Percentiles rank a stretch among this genome's conserved stretches.
phyloP scores from a whole-genome alignment of 2,113 vertebrate genomes.

The Tonatia bakeri region DNA sequence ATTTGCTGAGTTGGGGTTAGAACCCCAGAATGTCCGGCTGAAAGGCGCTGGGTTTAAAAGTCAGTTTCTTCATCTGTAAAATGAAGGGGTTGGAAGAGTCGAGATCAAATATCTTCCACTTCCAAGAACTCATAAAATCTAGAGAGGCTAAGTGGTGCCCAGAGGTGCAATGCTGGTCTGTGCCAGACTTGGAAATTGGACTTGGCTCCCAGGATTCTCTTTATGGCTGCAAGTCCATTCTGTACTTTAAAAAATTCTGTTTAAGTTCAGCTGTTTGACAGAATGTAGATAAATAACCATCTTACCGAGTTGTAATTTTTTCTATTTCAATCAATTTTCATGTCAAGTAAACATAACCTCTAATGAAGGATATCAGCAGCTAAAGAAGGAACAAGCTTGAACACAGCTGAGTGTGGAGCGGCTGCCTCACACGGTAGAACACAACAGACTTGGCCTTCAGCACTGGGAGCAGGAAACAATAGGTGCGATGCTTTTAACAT shows the following conservation, averaged over 20 bases:
- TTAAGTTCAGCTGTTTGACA: neutral
- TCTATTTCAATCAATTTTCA: neutral
- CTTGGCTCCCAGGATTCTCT: neutral
- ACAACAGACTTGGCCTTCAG: neutral
- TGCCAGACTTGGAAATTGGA: neutral
- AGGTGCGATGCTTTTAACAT: neutral
- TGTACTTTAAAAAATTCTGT: neutral
- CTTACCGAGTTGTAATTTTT: neutral
- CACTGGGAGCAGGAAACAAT: neutral
- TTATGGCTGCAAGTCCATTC: neutral
- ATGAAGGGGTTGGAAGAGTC: neutral
- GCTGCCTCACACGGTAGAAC: neutral
- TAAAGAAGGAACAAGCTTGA: neutral
- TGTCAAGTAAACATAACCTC: slow-evolving; percentile 11
- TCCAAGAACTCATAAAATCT: neutral
- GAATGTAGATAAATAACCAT: neutral
- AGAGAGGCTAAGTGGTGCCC: neutral
- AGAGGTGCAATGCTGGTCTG: neutral
- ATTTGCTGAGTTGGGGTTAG: neutral
- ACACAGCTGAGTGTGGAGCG: neutral
- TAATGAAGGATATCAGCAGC: neutral
- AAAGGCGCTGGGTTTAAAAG: neutral
- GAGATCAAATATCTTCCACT: neutral
- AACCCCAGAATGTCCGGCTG: neutral
- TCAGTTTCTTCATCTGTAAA: slow-evolving; percentile 39